A percentile compares a stretch with the other conserved stretches of the same genome.
phyloP scores from a whole-genome alignment of 2,888 invertebrate genomes.

The Pachycephus smyrnensis region DNA sequence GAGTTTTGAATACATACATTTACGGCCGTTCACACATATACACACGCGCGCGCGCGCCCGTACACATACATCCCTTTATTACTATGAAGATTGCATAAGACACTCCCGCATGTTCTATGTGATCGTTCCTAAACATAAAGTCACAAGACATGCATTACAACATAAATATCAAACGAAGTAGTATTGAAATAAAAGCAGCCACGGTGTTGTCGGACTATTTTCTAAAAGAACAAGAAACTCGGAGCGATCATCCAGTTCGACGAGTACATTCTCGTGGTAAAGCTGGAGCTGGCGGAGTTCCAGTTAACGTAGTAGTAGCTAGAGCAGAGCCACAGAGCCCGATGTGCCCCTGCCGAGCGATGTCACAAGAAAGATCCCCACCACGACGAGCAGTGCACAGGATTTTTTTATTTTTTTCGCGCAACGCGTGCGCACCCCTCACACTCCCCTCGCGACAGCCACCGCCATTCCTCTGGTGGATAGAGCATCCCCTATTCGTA shows the following conservation, averaged over 20 bases:
- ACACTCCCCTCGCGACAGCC: constrained; percentile 2
- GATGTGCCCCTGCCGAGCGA: neutral
- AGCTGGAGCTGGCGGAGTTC: neutral
- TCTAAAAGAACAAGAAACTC: neutral
- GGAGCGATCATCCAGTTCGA: neutral
- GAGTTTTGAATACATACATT: no score
- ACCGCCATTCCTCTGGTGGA: neutral
- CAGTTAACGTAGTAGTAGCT: neutral
- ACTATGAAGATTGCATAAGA: no score
- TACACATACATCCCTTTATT: no score
- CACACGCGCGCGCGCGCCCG: no score
- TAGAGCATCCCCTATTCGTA: constrained; percentile 1
- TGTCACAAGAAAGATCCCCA: neutral
- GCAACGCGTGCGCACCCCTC: constrained; percentile 8
- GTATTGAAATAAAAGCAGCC: neutral
- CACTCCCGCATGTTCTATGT: no score
- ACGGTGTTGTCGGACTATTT: neutral
- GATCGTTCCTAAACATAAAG: neutral
- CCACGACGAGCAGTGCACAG: neutral
- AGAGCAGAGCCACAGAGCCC: neutral
- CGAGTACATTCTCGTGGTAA: neutral
- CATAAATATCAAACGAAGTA: neutral
- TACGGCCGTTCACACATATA: no score
- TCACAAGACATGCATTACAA: neutral
- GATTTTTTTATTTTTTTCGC: neutral